Conservation (phyloP, 2,113 vertebrate species). For the Macheiramphus alcinus region DNA sequence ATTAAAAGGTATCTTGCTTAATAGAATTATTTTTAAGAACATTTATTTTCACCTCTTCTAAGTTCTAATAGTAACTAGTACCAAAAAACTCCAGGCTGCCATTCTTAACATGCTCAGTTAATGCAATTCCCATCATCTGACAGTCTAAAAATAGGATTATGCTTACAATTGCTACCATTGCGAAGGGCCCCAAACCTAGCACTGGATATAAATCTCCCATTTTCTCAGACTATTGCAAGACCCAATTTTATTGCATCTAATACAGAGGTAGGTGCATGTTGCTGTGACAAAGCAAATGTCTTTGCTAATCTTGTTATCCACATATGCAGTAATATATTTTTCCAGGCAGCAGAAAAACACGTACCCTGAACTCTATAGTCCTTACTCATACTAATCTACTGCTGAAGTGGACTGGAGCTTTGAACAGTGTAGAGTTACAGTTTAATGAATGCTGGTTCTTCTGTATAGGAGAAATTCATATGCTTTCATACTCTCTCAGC, state of each 20-base stretch:
- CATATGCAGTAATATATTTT: slow-evolving; percentile 36
- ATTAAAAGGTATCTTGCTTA: background rate
- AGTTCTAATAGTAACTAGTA: background rate
- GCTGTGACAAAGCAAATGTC: background rate
- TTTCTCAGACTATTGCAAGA: background rate
- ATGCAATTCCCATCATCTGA: background rate
- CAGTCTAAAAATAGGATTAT: background rate
- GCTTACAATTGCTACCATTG: background rate
- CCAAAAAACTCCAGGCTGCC: background rate
- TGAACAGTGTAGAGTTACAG: slow-evolving; percentile 51
- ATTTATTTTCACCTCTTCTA: background rate
- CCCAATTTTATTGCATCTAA: background rate
- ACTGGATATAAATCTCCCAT: background rate
- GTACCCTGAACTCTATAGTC: background rate
- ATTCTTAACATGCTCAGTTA: background rate
- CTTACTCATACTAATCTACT: slow-evolving; percentile 15
- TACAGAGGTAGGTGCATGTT: background rate
- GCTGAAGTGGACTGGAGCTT: slow-evolving; percentile 34
- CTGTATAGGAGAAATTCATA: slow-evolving; percentile 53
- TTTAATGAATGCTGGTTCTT: slow-evolving; percentile 58
- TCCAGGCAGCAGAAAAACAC: background rate
- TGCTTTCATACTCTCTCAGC: slow-evolving; percentile 62
- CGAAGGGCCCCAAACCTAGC: background rate
- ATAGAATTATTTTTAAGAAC: background rate
- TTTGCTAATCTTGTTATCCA: background rate